phyloP scores from a whole-genome alignment of 37 sponge, comb jelly and placozoan species.

The Agelas oroides region DNA sequence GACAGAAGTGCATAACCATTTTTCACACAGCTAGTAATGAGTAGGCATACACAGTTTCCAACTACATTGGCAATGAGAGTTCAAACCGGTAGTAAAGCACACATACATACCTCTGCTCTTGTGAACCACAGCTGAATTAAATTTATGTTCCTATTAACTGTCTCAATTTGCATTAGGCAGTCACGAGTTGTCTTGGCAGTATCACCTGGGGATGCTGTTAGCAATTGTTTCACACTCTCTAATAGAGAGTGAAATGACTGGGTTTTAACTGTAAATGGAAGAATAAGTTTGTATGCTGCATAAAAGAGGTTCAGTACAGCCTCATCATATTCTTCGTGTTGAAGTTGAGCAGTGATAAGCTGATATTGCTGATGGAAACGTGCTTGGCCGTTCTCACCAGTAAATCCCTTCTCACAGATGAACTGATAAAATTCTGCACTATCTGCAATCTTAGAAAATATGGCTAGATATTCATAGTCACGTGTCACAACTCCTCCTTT shows the following conservation, averaged over 20 bases:
- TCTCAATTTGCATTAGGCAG: slow-evolving; percentile 70
- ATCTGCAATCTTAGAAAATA: slow-evolving; percentile 57
- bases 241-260: slow-evolving; percentile 62
- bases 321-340: slow-evolving; percentile 88
- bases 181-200: slow-evolving; percentile 1
- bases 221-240: slow-evolving; percentile 21
- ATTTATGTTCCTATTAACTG: slow-evolving; percentile 78
- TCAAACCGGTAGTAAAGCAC: no score
- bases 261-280: slow-evolving; percentile 69
- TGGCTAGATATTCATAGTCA: slow-evolving; percentile 13
- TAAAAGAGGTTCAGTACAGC: slow-evolving; percentile 78
- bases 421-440: slow-evolving; percentile 70
- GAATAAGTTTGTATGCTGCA: slow-evolving; percentile 74
- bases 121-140: slow-evolving; percentile 82
- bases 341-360: slow-evolving; percentile 78
- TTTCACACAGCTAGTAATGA: no score
- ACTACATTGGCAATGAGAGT: no score
- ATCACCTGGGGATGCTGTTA: no score
- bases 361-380: slow-evolving; percentile 75
- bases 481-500: background rate
- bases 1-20: no score
- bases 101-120: slow-evolving; percentile 44
- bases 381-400: slow-evolving; percentile 46
- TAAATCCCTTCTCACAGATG: slow-evolving; percentile 56
- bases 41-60: no score